Conservation (phyloP, 2,797 vertebrate genomes). For the Catharus ustulatus region DNA sequence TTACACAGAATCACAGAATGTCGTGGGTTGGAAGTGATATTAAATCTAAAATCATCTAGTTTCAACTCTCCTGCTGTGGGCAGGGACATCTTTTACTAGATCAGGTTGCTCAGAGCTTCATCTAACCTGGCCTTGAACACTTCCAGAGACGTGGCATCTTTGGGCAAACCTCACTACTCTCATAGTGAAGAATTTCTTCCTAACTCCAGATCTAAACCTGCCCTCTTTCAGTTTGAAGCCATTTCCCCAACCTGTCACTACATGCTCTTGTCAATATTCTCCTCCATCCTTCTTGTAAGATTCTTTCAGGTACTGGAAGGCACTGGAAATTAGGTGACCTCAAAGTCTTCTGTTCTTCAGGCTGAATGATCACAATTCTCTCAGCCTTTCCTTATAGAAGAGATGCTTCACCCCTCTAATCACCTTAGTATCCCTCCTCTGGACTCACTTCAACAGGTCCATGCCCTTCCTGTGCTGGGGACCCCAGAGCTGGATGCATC, state of each 20-base stretch:
- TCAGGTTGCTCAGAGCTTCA: background rate
- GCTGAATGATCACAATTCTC: background rate
- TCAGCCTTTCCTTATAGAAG: background rate
- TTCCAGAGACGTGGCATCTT: background rate
- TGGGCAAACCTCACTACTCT: background rate
- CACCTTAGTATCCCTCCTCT: background rate
- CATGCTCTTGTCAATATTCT: background rate
- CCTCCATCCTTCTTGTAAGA: background rate
- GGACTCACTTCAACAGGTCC: background rate
- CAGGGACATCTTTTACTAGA: background rate
- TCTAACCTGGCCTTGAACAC: background rate
- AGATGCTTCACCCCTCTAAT: background rate
- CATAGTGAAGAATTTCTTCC: background rate
- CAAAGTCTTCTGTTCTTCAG: background rate
- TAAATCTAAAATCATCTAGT: background rate
- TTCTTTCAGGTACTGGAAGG: background rate
- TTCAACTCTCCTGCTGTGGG: background rate
- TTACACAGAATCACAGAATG: background rate
- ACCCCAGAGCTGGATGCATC: background rate
- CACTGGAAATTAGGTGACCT: background rate
- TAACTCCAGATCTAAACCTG: background rate
- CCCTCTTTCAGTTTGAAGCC: background rate
- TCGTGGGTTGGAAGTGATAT: background rate
- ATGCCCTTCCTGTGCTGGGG: background rate
- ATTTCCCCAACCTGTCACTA: background rate